These are phyloP conservation scores for Sthenelais limicola DNA, from an alignment of 2,888 invertebrate genomes.

Conservation along the genomic window DNA sequence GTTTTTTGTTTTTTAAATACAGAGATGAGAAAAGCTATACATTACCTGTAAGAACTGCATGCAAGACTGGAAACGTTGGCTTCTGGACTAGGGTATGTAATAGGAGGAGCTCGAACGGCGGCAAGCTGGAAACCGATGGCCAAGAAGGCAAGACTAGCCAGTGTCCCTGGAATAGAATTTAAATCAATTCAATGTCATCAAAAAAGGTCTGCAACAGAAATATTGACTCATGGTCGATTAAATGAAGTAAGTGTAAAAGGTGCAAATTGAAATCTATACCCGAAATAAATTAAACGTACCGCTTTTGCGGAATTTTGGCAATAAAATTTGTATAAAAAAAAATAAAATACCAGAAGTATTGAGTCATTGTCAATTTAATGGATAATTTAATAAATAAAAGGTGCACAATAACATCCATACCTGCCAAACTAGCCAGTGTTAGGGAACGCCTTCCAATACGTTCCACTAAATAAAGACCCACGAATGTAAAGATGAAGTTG, in stretches of 20 bases:
- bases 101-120: slow-evolving; percentile 60
- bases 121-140: slow-evolving; percentile 70
- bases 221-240: too few species aligned
- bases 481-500: slow-evolving; percentile 69
- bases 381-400: not conserved
- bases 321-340: too few species aligned
- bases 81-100: slow-evolving; percentile 8
- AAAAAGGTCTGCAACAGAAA: not conserved
- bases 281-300: too few species aligned
- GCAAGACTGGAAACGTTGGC: not conserved
- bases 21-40: not conserved
- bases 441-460: slow-evolving; percentile 67
- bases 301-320: too few species aligned
- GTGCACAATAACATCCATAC: slow-evolving; percentile 56
- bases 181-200: too few species aligned
- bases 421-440: slow-evolving; percentile 67
- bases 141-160: slow-evolving; percentile 64
- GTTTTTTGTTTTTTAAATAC: too few species aligned
- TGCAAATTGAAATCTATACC: too few species aligned
- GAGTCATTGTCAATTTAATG: not conserved
- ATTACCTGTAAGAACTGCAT: slow-evolving; percentile 9
- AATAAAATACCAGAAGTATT: too few species aligned
- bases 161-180: slow-evolving; percentile 61
- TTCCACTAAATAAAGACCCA: slow-evolving; percentile 70
- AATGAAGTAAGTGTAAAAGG: too few species aligned